Evolutionary conservation across 2,888 invertebrate species (phyloP), one percentile per base, ranked within the genome.

Genomic region (Orthonevra nobilis): DNA sequence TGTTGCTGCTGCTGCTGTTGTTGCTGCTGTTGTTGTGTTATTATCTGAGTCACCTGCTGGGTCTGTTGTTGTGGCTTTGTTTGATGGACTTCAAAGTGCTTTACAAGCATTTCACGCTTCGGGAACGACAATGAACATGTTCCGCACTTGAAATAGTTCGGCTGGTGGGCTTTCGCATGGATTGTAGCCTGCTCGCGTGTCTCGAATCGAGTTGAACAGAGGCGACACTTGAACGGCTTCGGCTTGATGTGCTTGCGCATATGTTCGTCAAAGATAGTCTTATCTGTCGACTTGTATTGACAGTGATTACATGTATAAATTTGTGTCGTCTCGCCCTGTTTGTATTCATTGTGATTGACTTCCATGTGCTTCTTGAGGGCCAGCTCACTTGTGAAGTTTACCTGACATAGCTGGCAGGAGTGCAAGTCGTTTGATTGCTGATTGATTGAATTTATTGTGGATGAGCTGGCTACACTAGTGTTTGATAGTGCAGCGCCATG

Each of bases 141-240:
- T 26, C 88, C 88, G 81, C 89, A 89, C 81, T 89, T 89, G 61
- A 88, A 89, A 42, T 85, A 88, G 81, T 87, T 88, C 5, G 88
- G 86, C 83, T 88, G 88, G 85, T 89, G 89, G 52, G 87, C 86
- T 81, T 89, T 89, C 69, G 89, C 89, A 60, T 89, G 89, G 60
- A 87, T 84, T 14, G 87, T 87, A 34, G 89, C 89, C 19, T 87
- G 87, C 60, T 89, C 89, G 17, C 89, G 86, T 0, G 89, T 88
- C 82, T 89, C 89, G 69, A 89, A 89, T 3, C 89, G 85, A 34
- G 86, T 86, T 28, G 89, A 87, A 73, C 89, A 89, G n/a, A 89
- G 83, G 0, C 89, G 86, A 82, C 89, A 89, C 83, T 89, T 89
- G 68, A 89, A 89, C n/a, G 89, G 89, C 74, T 89, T 89, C n/a